phyloP scores from a whole-genome alignment of 1,140 invertebrate genomes.

The Patella vulgata region DNA sequence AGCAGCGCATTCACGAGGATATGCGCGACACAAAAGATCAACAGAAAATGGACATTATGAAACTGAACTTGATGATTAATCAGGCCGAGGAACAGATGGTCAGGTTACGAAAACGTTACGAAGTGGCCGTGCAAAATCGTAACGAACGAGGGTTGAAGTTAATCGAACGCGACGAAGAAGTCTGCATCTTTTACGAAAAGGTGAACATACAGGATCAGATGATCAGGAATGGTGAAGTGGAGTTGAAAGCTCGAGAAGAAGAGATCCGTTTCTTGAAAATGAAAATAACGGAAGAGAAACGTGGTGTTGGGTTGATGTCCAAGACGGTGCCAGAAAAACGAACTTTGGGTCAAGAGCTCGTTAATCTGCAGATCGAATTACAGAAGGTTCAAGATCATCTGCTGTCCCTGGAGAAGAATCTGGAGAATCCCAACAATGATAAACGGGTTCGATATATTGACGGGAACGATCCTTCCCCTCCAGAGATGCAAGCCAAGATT shows the following conservation, averaged over 20 bases:
- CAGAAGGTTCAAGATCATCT: conserved; percentile 65
- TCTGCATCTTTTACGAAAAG: conserved; percentile 67
- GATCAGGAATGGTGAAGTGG: conserved; percentile 65
- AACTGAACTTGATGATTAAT: conserved; percentile 66
- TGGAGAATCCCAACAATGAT: conserved; percentile 64
- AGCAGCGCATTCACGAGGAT: conserved; percentile 60
- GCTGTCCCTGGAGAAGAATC: conserved; percentile 61
- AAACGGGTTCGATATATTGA: conserved; percentile 58
- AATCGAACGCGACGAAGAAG: conserved; percentile 66
- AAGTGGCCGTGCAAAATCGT: conserved; percentile 61
- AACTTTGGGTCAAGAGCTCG: conserved; percentile 58
- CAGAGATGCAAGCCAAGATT: conserved; percentile 61
- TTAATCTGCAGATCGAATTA: conserved; percentile 63
- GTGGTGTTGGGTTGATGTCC: conserved; percentile 51
- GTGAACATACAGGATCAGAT: conserved; percentile 66
- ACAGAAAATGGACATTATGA: conserved; percentile 66
- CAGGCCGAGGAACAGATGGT: conserved; percentile 66
- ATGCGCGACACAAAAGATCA: conserved; percentile 64
- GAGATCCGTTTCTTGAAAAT: conserved; percentile 64
- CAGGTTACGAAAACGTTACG: conserved; percentile 62
- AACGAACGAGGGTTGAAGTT: conserved; percentile 65
- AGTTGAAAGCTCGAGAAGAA: conserved; percentile 61
- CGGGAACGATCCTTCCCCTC: conserved; percentile 59
- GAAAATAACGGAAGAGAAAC: conserved; percentile 56
- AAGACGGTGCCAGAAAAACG: conserved; percentile 58